Base-by-base conservation (phyloP, 2,113 vertebrate genomes). In the Lasiurus cinereus region DNA sequence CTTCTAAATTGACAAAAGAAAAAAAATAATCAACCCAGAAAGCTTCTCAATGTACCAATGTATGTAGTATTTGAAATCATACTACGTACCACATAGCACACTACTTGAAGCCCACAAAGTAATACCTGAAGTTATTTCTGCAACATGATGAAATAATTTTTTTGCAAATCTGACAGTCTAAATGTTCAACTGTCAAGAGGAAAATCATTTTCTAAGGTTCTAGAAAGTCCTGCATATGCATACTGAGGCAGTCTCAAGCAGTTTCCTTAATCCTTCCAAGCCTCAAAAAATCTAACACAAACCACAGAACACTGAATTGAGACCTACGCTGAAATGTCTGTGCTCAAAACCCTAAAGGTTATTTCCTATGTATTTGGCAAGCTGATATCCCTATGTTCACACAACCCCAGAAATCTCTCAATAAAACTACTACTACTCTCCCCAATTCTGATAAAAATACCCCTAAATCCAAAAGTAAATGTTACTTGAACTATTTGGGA, bases 181-280 rank as follows among this genome's bases (percentile, higher is more conserved):
- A 96, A 95, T 92, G 94, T 94, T 89, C 88, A 94, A 86, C 46
- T 88, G 39, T 90, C 79, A 90, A 96, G 91, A 78, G 33, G 5
- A 33, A 95, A 95, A 43, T 84, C 11, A 4, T 79, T 91, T 94
- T 88, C 88, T 82, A 94, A 85, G 74, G 73, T 62, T 93, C 62
- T 94, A 94, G 79, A 72, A 95, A 97, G 74, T 74, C n/a, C 19
- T 88, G 50, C 31, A 94, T 94, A 94, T 88, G 50, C 31, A 94
- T 94, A 94, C 70, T 92, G 67, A 94, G 90, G 93, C 59, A 84
- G 39, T 83, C 80, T 97, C 90, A 95, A 88, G 76, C 50, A 92
- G 69, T 94, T 94, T 96, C 56, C 69, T 96, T 92, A 97, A 96
- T 96, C 95, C 94, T 95, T 94, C n/a, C 85, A 97, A 97, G 95